Conservation (phyloP, 2,797 vertebrate species). For the Florisuga fusca region DNA sequence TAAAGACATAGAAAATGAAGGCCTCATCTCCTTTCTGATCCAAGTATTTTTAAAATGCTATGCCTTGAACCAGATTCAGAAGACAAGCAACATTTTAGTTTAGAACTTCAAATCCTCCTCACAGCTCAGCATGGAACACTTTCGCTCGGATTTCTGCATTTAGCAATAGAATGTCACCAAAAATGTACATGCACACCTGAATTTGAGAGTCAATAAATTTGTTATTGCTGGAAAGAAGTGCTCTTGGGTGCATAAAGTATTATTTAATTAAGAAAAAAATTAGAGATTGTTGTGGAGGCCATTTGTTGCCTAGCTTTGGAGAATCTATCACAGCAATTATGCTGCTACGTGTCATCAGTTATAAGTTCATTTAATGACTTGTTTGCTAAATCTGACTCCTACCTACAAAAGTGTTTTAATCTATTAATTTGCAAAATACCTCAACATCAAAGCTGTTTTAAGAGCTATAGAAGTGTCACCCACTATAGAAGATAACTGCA, state of each 20-base stretch:
- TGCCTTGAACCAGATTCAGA: neutral
- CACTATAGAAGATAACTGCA: slow-evolving; percentile 29
- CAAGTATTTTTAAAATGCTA: neutral
- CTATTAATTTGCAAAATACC: slow-evolving; percentile 71
- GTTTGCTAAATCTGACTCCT: slow-evolving; percentile 67
- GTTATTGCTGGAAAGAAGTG: neutral
- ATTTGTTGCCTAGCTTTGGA: slow-evolving; percentile 19
- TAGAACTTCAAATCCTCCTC: neutral
- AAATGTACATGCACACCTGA: neutral
- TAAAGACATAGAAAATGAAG: neutral
- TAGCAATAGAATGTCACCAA: neutral
- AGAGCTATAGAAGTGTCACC: slow-evolving; percentile 58
- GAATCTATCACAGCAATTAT: slow-evolving; percentile 44
- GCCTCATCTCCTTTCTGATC: neutral
- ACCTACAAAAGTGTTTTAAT: slow-evolving; percentile 65
- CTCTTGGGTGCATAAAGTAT: neutral
- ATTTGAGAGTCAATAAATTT: neutral
- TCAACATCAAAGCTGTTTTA: slow-evolving; percentile 67
- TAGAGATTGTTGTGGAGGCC: slow-evolving; percentile 32
- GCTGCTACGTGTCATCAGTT: slow-evolving; percentile 58
- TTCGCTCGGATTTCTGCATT: neutral
- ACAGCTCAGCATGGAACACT: neutral
- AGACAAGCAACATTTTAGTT: neutral
- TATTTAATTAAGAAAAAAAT: slow-evolving; percentile 41
- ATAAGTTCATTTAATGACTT: slow-evolving; percentile 72